phyloP scores from a whole-genome alignment of 2,888 invertebrate species.

The Luperina testacea region DNA sequence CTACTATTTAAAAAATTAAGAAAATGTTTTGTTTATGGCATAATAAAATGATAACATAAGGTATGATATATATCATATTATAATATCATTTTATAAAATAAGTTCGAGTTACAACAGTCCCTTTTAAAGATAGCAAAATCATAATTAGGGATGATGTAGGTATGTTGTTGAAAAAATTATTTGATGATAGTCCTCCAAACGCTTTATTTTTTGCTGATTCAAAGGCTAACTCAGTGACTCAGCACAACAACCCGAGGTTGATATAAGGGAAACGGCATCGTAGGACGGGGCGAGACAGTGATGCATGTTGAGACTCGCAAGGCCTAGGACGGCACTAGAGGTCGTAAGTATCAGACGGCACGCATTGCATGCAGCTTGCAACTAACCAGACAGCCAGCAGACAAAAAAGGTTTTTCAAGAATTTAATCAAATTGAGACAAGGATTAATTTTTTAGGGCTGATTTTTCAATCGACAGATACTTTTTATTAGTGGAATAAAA shows the following conservation, averaged over 20 bases:
- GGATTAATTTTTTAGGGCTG: not conserved
- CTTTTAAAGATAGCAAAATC: not conserved
- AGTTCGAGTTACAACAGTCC: too few relatives aligned
- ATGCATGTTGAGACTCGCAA: conserved; percentile 17
- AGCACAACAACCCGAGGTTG: conserved; percentile 3
- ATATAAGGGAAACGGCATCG: not conserved
- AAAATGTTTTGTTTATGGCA: too few relatives aligned
- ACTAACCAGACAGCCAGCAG: not conserved
- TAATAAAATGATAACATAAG: too few relatives aligned
- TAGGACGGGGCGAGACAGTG: conserved; percentile 30
- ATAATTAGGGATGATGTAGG: not conserved
- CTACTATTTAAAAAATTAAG: too few relatives aligned
- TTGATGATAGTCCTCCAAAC: not conserved
- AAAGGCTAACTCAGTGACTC: conserved; percentile 6
- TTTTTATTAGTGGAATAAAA: too few relatives aligned
- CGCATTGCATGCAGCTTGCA: conserved; percentile 18
- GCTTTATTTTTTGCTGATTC: not conserved
- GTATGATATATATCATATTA: too few relatives aligned
- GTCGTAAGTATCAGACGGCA: conserved; percentile 3
- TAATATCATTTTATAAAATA: not conserved
- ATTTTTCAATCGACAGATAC: too few relatives aligned
- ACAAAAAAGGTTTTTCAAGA: not conserved
- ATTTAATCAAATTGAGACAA: not conserved
- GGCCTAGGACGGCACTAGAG: conserved; percentile 22
- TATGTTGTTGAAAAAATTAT: too few relatives aligned